Evolutionary conservation across 2,113 vertebrate genomes (phyloP), one percentile per base, ranked within the genome.

Genomic region (Pardalotus punctatus): DNA sequence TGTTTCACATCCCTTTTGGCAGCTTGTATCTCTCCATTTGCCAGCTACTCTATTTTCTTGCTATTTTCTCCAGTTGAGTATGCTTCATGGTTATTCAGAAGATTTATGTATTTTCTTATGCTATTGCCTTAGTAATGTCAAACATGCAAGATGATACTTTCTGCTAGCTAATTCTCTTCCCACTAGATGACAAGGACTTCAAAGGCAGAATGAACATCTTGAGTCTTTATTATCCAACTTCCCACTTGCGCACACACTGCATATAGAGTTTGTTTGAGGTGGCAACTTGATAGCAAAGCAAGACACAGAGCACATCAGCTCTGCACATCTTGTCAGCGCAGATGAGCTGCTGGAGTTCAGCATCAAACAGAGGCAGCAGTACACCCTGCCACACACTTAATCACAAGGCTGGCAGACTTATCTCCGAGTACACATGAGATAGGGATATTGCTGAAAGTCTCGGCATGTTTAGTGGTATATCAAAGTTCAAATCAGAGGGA

Each of bases 81-180:
- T 35, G 73, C 71, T 91, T 80, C 73, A 85, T 71, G 54, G 77
- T 84, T 91, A 74, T 94, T 88, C 67, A 90, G 60, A 71, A 76
- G 62, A 89, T 77, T 87, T 91, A 89, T 65, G 53, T 61, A 72
- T 87, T 81, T 92, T 67, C 81, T 90, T 53, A 69, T 60, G 69
- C 69, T 74, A 74, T 64, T 94, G 86, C 78, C 65, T 95, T n/a
- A 81, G 58, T 33, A 72, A 90, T 79, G 61, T 85, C 81, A 89
- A 87, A 76, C 21, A 85, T n/a, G 29, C 87, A 67, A n/a, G 54
- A 70, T 6, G 21, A 80, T 25, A 42, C 50, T 65, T 93, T 91
- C 81, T 95, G 84, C 57, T 61, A 45, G n/a, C 47, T 93, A 87
- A 91, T 82, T 95, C 82, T 82, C 67, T 85, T 94, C 71, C 54